Percentiles rank a stretch among this genome's conserved stretches.
These are phyloP conservation scores for Nemotelus pantherinus DNA, from an alignment of 2,888 invertebrate genomes.

Conservation along the genomic window DNA sequence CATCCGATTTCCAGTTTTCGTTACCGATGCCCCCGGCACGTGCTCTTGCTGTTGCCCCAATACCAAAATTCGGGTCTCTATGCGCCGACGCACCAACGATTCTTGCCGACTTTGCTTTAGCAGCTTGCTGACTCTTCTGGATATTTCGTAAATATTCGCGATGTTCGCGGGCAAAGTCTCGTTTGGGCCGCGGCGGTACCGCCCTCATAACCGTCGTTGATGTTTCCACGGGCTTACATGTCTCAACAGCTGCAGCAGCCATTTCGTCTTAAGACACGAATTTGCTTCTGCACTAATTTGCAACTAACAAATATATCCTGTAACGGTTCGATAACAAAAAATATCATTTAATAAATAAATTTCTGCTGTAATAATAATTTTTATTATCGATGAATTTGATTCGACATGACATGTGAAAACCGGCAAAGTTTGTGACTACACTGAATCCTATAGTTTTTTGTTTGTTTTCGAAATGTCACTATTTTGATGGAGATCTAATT, in stretches of 20 bases:
- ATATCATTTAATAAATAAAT: conserved; percentile 32
- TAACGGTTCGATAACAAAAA: background rate
- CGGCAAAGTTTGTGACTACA: conserved; percentile 29
- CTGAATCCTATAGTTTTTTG: background rate
- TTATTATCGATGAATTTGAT: conserved; percentile 34
- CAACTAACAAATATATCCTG: conserved; percentile 2
- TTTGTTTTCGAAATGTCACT: background rate
- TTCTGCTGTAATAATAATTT: conserved; percentile 31
- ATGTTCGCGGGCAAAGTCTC: conserved; percentile 26
- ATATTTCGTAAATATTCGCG: conserved; percentile 24
- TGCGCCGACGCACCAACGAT: background rate
- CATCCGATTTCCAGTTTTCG: background rate
- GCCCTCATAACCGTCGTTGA: background rate
- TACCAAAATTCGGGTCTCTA: background rate
- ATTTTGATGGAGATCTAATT: background rate
- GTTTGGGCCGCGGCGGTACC: conserved; percentile 5
- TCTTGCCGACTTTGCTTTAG: conserved; percentile 6
- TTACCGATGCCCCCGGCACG: background rate
- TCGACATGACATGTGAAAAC: conserved; percentile 32
- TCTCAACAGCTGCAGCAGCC: conserved; percentile 15
- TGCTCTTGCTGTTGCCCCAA: background rate
- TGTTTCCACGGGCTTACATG: conserved; percentile 1
- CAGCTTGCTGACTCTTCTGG: conserved; percentile 16
- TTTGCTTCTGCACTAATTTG: conserved; percentile 9
- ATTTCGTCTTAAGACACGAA: conserved; percentile 2